phyloP scores from a whole-genome alignment of 2,113 vertebrate genomes.

The Mus pahari region DNA sequence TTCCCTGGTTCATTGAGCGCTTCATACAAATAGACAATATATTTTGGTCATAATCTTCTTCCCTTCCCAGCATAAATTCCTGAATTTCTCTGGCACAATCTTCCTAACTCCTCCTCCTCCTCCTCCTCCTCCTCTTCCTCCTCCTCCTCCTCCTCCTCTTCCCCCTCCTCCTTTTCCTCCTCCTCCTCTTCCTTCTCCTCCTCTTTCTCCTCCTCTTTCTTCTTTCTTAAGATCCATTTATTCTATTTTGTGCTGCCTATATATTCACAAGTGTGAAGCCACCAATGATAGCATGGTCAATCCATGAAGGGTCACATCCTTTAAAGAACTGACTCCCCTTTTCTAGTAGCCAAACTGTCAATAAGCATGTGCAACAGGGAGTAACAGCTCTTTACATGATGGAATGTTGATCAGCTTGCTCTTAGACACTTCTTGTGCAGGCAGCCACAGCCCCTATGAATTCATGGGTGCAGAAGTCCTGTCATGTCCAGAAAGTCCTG shows the following conservation, averaged over 20 bases:
- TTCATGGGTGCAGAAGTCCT: not conserved
- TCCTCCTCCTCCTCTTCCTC: too few relatives aligned
- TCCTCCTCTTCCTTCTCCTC: too few relatives aligned
- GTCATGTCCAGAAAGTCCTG: not conserved
- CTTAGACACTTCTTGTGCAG: not conserved
- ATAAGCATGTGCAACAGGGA: too few relatives aligned
- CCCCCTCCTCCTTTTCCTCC: too few relatives aligned
- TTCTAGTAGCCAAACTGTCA: not conserved
- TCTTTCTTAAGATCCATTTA: not conserved
- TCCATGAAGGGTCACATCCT: not conserved
- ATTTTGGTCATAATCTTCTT: not conserved
- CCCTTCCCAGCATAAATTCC: not conserved
- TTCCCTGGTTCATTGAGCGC: not conserved
- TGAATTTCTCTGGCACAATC: not conserved
- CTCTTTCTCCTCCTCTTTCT: not conserved
- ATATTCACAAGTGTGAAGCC: too few relatives aligned
- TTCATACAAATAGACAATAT: not conserved
- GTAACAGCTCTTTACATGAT: not conserved
- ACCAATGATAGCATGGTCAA: too few relatives aligned
- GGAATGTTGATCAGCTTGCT: not conserved
- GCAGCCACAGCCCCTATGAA: not conserved
- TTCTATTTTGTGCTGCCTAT: not conserved
- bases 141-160: too few relatives aligned
- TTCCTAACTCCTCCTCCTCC: not conserved
- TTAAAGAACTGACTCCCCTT: not conserved